Base-by-base conservation (phyloP, 2,797 vertebrate genomes). In the Acipenser transmontanus region DNA sequence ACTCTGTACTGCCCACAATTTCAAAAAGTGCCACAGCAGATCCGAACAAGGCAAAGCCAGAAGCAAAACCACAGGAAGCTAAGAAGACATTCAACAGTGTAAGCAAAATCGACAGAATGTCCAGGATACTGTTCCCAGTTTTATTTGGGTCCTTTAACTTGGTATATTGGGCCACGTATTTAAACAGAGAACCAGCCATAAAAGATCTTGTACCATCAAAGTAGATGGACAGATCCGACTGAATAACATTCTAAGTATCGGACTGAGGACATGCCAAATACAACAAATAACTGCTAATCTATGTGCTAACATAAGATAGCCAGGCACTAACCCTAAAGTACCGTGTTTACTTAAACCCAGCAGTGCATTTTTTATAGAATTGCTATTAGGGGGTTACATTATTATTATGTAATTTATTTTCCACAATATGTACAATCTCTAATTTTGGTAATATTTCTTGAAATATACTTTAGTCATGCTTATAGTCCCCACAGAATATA, bases 61-160 rank as follows among this genome's bases (percentile, higher is more conserved):
- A 91, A 63, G 84, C 83, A 0, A 95, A 93, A 78, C 87, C 84
- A 17, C 89, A 85, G 0, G 97, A 98, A 66, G 91, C 88, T 75
- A 99, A 97, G 92, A 99, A 98, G 88, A 96, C 95, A 7, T 99
- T 99, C 87, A 99, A 99, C 88, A 99, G 95, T 8, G 97, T 98
- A 70, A 99, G 97, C 89, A 98, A 97, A 92, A 99, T 99, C 67
- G 97, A 99, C 87, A 91, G 97, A 86, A 96, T 99, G 89, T 97
- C 97, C 73, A 91, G 97, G 84, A 93, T 99, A 92, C 91, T 98
- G 78, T 99, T 99, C 79, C 97, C 97, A 1, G 92, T 99, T 75
- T 92, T 98, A 79, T 99, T 99, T 75, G 92, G 95, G 75, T 89
- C 87, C 72, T 99, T 99, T 82, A 99, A 99, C 82, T 89, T 99